Conservation (phyloP, 2,797 vertebrate genomes). For the Hippopotamyrus pictus region DNA sequence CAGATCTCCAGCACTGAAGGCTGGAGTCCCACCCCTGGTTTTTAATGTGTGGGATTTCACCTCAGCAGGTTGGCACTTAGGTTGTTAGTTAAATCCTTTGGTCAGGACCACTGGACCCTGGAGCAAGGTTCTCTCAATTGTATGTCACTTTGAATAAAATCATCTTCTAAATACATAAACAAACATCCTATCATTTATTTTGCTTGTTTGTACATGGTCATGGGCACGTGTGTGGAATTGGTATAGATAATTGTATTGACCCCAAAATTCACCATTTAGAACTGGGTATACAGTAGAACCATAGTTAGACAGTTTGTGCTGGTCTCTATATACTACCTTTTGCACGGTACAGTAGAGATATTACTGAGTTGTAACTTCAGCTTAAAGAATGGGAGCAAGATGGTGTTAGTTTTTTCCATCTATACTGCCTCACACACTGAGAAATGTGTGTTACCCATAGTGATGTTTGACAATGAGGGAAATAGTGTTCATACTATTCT, state of each 20-base stretch:
- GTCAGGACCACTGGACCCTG: neutral
- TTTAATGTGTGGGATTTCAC: neutral
- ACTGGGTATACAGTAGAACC: neutral
- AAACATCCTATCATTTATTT: neutral
- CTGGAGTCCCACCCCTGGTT: neutral
- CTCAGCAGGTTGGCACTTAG: neutral
- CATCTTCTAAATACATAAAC: neutral
- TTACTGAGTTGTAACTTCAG: slow-evolving; percentile 20
- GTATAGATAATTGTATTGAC: neutral
- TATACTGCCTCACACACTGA: neutral
- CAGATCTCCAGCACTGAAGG: neutral
- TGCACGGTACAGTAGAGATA: slow-evolving; percentile 16
- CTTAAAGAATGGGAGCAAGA: slow-evolving; percentile 26
- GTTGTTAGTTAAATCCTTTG: neutral
- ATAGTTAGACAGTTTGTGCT: slow-evolving; percentile 63
- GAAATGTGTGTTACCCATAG: neutral
- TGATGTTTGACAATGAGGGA: neutral
- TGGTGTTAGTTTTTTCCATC: slow-evolving; percentile 23
- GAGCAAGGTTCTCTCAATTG: neutral
- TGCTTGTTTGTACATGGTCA: neutral
- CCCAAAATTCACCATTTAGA: neutral
- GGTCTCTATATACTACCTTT: slow-evolving; percentile 52
- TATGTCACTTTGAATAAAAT: neutral
- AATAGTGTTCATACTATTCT: neutral
- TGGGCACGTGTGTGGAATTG: neutral